phyloP scores from a whole-genome alignment of 2,113 vertebrate species.

The Pollimyrus isidori region DNA sequence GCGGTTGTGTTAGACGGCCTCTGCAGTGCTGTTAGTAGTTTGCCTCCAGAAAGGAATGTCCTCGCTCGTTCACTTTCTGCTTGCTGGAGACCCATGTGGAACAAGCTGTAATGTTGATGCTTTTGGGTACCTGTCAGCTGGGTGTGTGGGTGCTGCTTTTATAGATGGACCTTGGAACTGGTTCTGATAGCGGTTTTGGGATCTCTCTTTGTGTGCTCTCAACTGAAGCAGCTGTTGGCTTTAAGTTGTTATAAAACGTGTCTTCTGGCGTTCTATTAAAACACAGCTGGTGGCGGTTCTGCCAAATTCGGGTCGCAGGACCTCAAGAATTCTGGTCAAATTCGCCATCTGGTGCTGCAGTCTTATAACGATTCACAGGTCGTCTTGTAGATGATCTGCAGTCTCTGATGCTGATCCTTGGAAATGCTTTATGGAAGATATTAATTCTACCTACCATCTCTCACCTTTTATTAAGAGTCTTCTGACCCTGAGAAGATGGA shows the following conservation, averaged over 20 bases:
- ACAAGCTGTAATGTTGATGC: background rate
- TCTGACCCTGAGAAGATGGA: conserved; percentile 77
- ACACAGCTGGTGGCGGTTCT: background rate
- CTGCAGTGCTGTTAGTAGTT: background rate
- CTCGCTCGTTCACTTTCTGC: background rate
- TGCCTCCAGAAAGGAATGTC: background rate
- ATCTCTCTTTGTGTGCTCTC: background rate
- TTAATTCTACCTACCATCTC: background rate
- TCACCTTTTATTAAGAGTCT: conserved; percentile 48
- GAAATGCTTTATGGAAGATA: background rate
- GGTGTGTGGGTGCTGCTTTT: background rate
- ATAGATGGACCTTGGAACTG: background rate
- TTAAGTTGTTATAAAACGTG: background rate
- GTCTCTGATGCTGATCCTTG: background rate
- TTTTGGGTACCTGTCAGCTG: background rate
- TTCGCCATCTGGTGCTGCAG: background rate
- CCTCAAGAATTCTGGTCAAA: background rate
- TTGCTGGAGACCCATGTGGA: background rate
- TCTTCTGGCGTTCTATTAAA: background rate
- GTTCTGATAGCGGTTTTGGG: background rate
- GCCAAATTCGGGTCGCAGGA: background rate
- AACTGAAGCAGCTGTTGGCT: background rate
- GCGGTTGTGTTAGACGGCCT: background rate
- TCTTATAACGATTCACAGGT: background rate
- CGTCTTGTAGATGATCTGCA: background rate